Conservation (phyloP, 2,113 vertebrate genomes). For the Enhydra lutris region DNA sequence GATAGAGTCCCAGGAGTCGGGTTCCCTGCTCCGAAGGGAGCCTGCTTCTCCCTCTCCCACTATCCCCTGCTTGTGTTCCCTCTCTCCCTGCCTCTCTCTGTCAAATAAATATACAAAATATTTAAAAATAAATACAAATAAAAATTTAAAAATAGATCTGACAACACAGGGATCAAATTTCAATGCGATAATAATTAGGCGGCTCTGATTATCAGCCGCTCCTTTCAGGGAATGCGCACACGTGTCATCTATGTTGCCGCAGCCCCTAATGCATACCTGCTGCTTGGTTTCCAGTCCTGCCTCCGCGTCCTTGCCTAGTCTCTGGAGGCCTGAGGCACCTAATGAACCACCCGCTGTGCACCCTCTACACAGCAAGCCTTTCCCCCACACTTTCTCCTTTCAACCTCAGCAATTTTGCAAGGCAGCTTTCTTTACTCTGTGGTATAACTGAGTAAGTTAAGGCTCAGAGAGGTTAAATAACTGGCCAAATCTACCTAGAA, state of each 20-base stretch:
- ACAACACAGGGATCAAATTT: not conserved
- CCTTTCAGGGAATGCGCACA: not conserved
- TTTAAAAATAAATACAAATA: no score
- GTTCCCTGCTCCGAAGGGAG: no score
- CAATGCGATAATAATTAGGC: not conserved
- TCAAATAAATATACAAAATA: no score
- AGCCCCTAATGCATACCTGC: not conserved
- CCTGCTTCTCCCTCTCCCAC: no score
- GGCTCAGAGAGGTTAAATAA: not conserved
- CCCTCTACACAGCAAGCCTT: not conserved
- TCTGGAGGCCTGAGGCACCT: not conserved
- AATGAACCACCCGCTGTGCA: not conserved
- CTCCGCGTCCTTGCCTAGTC: not conserved
- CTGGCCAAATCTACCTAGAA: not conserved
- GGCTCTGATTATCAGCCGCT: not conserved
- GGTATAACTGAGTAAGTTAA: not conserved
- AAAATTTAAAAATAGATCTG: not conserved
- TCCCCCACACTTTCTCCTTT: not conserved
- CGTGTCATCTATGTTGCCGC: not conserved
- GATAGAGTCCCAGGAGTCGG: no score
- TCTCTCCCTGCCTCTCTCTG: no score
- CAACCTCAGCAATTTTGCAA: not conserved
- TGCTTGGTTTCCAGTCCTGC: not conserved
- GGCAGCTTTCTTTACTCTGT: not conserved
- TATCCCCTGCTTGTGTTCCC: no score